Evolutionary conservation across 2,797 vertebrate genomes (phyloP), one percentile per base, ranked within the genome.

Genomic region (Platalea minor): DNA sequence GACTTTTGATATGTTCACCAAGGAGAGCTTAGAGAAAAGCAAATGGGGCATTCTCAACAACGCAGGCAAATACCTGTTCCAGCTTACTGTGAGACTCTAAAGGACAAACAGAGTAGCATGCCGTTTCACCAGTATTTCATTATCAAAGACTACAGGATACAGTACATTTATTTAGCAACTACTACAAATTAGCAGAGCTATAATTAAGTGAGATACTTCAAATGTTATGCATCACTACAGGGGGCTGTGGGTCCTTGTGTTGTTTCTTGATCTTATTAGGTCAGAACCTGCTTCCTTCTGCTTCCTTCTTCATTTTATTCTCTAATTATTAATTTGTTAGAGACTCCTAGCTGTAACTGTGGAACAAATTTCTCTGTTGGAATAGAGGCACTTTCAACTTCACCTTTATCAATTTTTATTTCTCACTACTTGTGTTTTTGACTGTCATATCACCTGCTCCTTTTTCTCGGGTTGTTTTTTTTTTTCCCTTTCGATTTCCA

Each of bases 141-240:
- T 93, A 81, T 78, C 77, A 82, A 91, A 91, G 46, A 37, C 70
- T 79, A 51, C 67, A 94, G 67, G 88, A 89, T 39, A 92, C 26
- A 91, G 39, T 68, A 56, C 23, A 46, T 67, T 94, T 85, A 82
- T 69, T 79, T 89, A 94, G 48, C 60, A 75, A 59, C 41, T 28
- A 35, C 46, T 61, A 39, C 33, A 59, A 73, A 89, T 95, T 87
- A 88, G n/a, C 26, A 53, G 43, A 76, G 54, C 63, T 76, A 48
- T 93, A 94, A 96, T 86, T 84, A 88, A 88, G 35, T 8, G 3
- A 87, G 74, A 73, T 51, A 67, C 50, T 95, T 96, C 77, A 91
- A 81, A 75, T 23, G 7, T 69, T 60, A 23, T 35, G 43, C 26
- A 59, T 89, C 86, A 33, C 74, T 39, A 56, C n/a, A 48, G 74